Conservation (phyloP, 2,113 vertebrate species). For the Anguilla rostrata region DNA sequence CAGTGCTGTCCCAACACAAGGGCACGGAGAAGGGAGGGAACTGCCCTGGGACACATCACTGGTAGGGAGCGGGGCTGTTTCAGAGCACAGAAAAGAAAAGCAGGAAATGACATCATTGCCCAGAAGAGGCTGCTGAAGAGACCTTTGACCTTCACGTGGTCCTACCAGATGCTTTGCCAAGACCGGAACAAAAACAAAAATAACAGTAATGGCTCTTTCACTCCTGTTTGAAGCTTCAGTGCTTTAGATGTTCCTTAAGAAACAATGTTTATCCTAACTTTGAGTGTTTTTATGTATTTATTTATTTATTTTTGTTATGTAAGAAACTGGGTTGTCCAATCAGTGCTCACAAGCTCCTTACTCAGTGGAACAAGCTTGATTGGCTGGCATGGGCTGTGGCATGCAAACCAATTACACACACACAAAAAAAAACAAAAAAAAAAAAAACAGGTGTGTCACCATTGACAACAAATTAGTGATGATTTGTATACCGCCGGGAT, state of each 20-base stretch:
- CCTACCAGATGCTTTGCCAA: neutral
- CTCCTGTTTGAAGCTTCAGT: neutral
- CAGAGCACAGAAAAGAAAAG: neutral
- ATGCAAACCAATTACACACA: neutral
- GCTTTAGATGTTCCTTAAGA: neutral
- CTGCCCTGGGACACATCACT: neutral
- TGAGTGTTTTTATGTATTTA: neutral
- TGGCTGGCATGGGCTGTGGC: neutral
- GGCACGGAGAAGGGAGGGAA: neutral
- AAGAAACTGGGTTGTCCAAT: neutral
- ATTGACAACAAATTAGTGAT: neutral
- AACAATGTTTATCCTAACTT: neutral
- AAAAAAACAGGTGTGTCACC: neutral
- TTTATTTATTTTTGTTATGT: too few species aligned
- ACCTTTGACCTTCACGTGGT: neutral
- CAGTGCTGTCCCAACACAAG: neutral
- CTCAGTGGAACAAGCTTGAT: neutral
- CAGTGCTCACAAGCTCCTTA: neutral
- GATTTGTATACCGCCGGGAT: neutral
- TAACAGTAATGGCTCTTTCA: neutral
- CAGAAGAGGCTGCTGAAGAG: neutral
- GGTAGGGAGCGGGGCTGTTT: neutral
- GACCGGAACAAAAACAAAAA: too few species aligned
- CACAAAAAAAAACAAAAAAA: too few species aligned
- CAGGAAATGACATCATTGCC: slow-evolving; percentile 2